Evolutionary conservation across 2,797 vertebrate genomes (phyloP), one percentile per base, ranked within the genome.

Genomic region (Acrossocheilus wenchowensis): DNA sequence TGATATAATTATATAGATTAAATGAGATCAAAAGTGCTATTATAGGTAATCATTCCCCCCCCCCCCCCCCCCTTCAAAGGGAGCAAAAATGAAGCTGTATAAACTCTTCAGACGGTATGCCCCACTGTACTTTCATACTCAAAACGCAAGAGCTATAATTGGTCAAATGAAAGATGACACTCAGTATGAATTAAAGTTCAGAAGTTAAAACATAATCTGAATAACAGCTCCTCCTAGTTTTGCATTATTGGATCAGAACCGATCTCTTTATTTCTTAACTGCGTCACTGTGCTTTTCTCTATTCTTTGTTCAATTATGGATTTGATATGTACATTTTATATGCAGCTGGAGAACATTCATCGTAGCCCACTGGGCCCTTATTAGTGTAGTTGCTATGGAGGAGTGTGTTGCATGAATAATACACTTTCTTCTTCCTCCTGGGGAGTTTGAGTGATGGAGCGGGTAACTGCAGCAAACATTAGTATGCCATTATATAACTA

Each of bases 381-480:
- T 88, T 91, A 90, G 84, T 85, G 77, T 72, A 60, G 85, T 77
- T 86, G 36, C 79, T 78, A 23, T 85, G 73, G 69, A 89, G 43
- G 72, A 82, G 21, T 36, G 10, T 72, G 72, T 85, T 85, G 71
- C 86, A 87, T 87, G 84, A 89, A 86, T 88, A 83, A 89, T 78
- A 80, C 26, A 71, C 77, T 45, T 26, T 30, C 48, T 5, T 84
- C n/a, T 30, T 60, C 23, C 81, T 78, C 81, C 41, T 66, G 83
- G 82, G 85, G 45, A 88, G 69, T 48, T 80, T 83, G 75, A 86
- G 72, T 62, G 81, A 83, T 4, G 71, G 75, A 75, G 34, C 5
- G 80, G 54, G 54, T 78, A 83, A 74, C 83, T 88, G 41, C 39
- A 90, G 87, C 66, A 23, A 62, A 26, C 43, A 72, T 39, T 69